Evolutionary conservation across 2,797 vertebrate genomes (phyloP).

Genomic region (Syngnathus acus): DNA sequence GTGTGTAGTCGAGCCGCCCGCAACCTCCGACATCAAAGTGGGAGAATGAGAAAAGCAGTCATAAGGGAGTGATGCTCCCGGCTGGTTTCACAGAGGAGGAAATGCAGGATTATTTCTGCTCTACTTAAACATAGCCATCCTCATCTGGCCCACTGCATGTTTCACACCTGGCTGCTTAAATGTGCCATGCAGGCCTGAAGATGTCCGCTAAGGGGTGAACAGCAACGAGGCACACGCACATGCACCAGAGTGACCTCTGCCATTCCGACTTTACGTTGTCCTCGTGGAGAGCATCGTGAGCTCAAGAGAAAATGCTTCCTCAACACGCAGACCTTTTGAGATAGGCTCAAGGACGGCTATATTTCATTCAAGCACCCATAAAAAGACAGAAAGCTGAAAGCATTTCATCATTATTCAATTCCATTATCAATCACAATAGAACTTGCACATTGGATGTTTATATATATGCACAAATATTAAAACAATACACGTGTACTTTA

Average conservation of each 20-base stretch:
- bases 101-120: slow-evolving; percentile 45
- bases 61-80: slow-evolving; percentile 22
- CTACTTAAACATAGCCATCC: slow-evolving; percentile 41
- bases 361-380: not conserved
- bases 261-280: not conserved
- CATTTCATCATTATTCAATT: not conserved
- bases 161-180: slow-evolving; percentile 64
- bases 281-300: not conserved
- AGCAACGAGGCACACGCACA: slow-evolving; percentile 13
- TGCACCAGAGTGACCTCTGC: slow-evolving; percentile 19
- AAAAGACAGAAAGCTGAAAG: slow-evolving; percentile 13
- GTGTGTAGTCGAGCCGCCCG: slow-evolving; percentile 29
- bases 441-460: not conserved
- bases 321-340: not conserved
- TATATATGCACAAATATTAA: not conserved
- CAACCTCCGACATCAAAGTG: slow-evolving; percentile 45
- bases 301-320: slow-evolving; percentile 7
- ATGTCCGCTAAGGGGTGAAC: slow-evolving; percentile 26
- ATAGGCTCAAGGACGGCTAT: not conserved
- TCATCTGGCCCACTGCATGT: slow-evolving; percentile 52
- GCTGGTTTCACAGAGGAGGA: slow-evolving; percentile 24
- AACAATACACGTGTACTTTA: not conserved
- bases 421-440: not conserved
- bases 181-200: slow-evolving; percentile 46
- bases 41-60: slow-evolving; percentile 31